phyloP scores from a whole-genome alignment of 2,888 invertebrate species.

The Drosophila paramelanica region DNA sequence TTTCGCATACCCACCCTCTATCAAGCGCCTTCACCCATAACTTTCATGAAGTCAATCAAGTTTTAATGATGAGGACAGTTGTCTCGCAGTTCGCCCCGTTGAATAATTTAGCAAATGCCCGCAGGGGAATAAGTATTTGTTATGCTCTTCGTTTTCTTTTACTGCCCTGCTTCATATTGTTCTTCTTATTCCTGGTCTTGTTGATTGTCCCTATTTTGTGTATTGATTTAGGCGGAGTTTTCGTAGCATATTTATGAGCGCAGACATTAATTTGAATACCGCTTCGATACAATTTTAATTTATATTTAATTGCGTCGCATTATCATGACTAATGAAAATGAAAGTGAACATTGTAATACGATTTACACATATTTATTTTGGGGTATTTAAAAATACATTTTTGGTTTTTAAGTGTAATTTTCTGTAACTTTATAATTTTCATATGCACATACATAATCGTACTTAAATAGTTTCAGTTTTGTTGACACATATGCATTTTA shows the following conservation, averaged over 20 bases:
- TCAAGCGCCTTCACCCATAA: constrained; percentile 19
- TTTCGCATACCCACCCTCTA: constrained; percentile 8
- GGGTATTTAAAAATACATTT: constrained; percentile 67
- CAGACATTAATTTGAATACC: constrained; percentile 30
- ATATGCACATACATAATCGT: constrained; percentile 23
- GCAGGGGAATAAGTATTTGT: constrained; percentile 46
- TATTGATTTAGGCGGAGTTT: constrained; percentile 42
- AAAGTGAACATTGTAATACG: background rate
- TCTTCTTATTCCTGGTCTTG: background rate
- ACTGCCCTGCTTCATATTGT: background rate
- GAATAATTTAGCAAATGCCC: constrained; percentile 74
- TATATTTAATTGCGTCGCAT: constrained; percentile 36
- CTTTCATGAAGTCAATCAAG: constrained; percentile 72
- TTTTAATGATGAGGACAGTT: constrained; percentile 70
- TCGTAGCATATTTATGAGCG: constrained; percentile 20
- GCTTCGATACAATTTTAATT: constrained; percentile 19
- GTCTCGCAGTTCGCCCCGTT: constrained; percentile 19
- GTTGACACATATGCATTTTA: constrained; percentile 71
- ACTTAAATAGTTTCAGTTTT: constrained; percentile 61
- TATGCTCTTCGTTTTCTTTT: constrained; percentile 11
- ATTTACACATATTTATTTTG: constrained; percentile 56
- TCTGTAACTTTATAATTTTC: constrained; percentile 20
- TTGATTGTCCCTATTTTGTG: constrained; percentile 17
- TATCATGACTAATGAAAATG: constrained; percentile 1
- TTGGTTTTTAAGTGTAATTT: constrained; percentile 12